Percentiles rank a stretch among this genome's conserved stretches.
phyloP scores from a whole-genome alignment of 1,140 invertebrate species.

The Nebria ingens region DNA sequence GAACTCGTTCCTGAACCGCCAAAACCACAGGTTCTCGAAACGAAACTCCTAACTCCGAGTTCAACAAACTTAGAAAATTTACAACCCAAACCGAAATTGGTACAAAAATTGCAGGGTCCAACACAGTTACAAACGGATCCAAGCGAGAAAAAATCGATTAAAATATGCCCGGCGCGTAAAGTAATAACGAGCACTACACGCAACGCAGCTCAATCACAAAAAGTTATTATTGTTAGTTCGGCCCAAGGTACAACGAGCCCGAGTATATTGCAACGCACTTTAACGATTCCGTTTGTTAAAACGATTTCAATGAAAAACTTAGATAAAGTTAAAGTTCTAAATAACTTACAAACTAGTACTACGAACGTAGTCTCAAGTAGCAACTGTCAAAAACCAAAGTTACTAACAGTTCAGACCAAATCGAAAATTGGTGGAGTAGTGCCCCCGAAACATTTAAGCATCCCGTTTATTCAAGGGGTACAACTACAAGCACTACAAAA shows the following conservation, averaged over 20 bases:
- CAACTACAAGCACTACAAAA: conserved; percentile 1
- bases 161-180: conserved; percentile 18
- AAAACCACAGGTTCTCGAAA: too few species aligned
- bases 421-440: background rate
- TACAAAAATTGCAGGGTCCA: too few species aligned
- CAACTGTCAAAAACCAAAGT: background rate
- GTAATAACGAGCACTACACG: conserved; percentile 19
- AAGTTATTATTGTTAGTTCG: conserved; percentile 29
- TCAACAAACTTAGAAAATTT: too few species aligned
- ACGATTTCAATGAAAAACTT: conserved; percentile 27
- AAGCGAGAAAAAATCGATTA: conserved; percentile 13
- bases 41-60: too few species aligned
- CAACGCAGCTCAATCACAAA: conserved; percentile 22
- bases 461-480: conserved; percentile 1
- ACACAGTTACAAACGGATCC: too few species aligned
- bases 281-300: conserved; percentile 28
- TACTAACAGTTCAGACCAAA: background rate
- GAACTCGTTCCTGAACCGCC: too few species aligned
- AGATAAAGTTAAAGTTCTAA: background rate
- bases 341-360: background rate
- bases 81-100: background rate
- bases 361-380: background rate
- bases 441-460: background rate
- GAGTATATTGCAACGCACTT: conserved; percentile 30
- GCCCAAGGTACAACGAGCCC: conserved; percentile 14